Evolutionary conservation across 2,797 vertebrate genomes (phyloP).

Genomic region (Lophotriccus pileatus): DNA sequence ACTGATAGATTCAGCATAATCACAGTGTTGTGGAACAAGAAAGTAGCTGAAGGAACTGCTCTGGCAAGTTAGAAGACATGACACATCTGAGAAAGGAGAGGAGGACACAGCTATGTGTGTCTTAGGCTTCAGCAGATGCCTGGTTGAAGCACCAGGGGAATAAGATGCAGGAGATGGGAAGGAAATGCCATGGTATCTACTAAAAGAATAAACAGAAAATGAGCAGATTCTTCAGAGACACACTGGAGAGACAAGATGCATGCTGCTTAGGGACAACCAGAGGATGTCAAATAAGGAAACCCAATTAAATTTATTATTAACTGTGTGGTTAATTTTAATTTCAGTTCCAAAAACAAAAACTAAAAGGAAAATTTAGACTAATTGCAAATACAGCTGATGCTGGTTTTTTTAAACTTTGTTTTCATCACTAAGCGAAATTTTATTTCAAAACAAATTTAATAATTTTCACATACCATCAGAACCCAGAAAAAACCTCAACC

Average conservation of each 20-base stretch:
- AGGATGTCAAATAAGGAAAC: background rate
- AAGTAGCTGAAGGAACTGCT: background rate
- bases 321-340: background rate
- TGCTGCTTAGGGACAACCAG: background rate
- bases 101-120: background rate
- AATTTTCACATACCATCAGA: background rate
- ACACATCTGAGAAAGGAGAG: background rate
- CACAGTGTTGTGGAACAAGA: background rate
- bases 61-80: background rate
- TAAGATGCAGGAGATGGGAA: background rate
- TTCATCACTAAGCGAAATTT: background rate
- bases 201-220: background rate
- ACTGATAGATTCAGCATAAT: background rate
- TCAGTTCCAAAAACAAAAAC: accelerated
- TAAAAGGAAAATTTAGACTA: background rate
- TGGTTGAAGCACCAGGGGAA: background rate
- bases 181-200: background rate
- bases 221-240: background rate
- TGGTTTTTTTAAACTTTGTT: background rate
- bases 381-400: background rate
- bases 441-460: background rate
- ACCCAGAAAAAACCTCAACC: too few relatives aligned
- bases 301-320: background rate
- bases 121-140: background rate
- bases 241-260: background rate